Conservation (phyloP, 2,888 invertebrate genomes). For the Caenorhabditis sp. region DNA sequence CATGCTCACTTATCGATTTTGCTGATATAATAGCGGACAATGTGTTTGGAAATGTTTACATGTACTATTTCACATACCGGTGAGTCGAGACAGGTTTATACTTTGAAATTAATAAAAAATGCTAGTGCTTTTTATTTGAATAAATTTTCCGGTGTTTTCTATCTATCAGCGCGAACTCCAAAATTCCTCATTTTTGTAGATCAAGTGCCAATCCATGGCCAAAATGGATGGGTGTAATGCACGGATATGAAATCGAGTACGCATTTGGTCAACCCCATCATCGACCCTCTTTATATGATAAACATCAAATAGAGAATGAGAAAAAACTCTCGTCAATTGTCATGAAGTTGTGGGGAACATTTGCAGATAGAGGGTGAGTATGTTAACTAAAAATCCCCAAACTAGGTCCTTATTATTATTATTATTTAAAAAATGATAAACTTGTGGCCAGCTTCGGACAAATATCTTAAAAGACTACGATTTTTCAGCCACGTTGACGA, state of each 20-base stretch:
- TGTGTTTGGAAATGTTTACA: conserved; percentile 64
- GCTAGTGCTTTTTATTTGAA: no score
- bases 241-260: conserved; percentile 96
- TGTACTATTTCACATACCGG: conserved; percentile 71
- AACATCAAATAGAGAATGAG: conserved; percentile 73
- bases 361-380: conserved; percentile 88
- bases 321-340: conserved; percentile 82
- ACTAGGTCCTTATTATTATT: neutral
- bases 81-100: conserved; percentile 31
- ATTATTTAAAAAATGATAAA: conserved; percentile 4
- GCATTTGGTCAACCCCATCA: conserved; percentile 94
- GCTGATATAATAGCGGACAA: conserved; percentile 67
- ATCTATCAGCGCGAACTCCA: neutral
- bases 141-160: no score
- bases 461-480: no score
- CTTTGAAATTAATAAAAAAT: no score
- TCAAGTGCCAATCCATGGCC: conserved; percentile 87
- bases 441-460: no score
- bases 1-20: conserved; percentile 80
- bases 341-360: conserved; percentile 90
- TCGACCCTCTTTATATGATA: conserved; percentile 81
- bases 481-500: conserved; percentile 47
- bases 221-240: conserved; percentile 98
- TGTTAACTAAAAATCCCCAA: neutral
- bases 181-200: conserved; percentile 29